Conservation (phyloP, 92 coral and sea anemone species). For the Plumapathes pennacea region DNA sequence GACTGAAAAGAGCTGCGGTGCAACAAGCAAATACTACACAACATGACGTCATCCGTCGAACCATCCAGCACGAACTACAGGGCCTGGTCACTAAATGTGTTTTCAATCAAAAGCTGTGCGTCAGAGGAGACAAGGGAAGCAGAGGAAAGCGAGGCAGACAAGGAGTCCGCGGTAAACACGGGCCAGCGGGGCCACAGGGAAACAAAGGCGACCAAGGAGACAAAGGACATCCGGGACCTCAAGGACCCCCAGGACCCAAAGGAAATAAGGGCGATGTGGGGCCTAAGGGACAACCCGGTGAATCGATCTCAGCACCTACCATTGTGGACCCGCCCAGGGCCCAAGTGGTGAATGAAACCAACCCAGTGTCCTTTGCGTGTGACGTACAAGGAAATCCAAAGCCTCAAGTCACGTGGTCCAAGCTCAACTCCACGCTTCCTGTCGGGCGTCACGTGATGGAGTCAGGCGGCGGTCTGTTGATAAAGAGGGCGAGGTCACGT, state of each 20-base stretch:
- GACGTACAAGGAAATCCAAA: slow-evolving; percentile 57
- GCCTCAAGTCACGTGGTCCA: slow-evolving; percentile 75
- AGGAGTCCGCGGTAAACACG: slow-evolving; percentile 21
- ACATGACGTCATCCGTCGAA: too few relatives aligned
- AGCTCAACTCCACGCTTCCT: slow-evolving; percentile 16
- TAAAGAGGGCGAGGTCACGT: slow-evolving; percentile 25
- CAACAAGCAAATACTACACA: too few relatives aligned
- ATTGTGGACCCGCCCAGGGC: slow-evolving; percentile 41
- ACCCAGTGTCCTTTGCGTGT: slow-evolving; percentile 53
- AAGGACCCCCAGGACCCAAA: slow-evolving; percentile 53
- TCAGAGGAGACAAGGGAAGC: slow-evolving; percentile 13
- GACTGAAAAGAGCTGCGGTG: too few relatives aligned
- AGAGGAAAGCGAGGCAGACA: slow-evolving; percentile 19
- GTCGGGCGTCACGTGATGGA: slow-evolving; percentile 21
- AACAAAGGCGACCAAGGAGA: slow-evolving; percentile 9
- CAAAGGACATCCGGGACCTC: slow-evolving; percentile 7
- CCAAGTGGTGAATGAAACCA: slow-evolving; percentile 38
- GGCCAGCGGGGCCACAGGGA: slow-evolving; percentile 16
- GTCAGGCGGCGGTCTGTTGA: slow-evolving; percentile 40
- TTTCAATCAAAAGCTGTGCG: too few relatives aligned
- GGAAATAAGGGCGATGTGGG: slow-evolving; percentile 65
- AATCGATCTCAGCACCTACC: slow-evolving; percentile 53
- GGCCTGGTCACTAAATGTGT: too few relatives aligned
- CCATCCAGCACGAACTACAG: too few relatives aligned
- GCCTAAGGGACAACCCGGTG: slow-evolving; percentile 50